A percentile compares a stretch with the other conserved stretches of the same genome.
Conservation (phyloP, 2,888 invertebrate genomes). For the Athalia rosae region DNA sequence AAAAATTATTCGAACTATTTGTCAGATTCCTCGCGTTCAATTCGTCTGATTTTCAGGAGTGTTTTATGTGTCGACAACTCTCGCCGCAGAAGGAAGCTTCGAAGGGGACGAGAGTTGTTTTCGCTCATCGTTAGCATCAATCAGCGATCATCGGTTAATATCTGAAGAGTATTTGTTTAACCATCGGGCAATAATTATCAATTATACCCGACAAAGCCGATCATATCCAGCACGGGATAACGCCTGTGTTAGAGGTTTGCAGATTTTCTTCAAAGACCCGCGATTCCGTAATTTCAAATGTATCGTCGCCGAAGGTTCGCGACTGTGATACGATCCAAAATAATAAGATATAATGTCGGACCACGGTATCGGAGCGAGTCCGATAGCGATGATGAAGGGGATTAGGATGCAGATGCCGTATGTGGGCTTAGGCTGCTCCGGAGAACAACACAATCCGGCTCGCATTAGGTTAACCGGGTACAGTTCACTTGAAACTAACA, state of each 20-base stretch:
- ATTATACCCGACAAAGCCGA: constrained; percentile 5
- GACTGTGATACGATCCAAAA: too few species aligned
- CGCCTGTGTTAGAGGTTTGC: neutral
- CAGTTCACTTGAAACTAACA: constrained; percentile 68
- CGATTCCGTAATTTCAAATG: too few species aligned
- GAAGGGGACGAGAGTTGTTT: constrained; percentile 15
- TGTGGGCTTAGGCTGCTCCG: constrained; percentile 47
- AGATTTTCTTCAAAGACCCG: constrained; percentile 2
- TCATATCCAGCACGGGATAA: neutral
- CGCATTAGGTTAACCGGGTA: constrained; percentile 67
- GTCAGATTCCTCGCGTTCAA: neutral
- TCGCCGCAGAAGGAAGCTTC: neutral
- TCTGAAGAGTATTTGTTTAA: constrained; percentile 24
- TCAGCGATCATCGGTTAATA: constrained; percentile 12
- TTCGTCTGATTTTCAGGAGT: neutral
- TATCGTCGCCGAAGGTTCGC: too few species aligned
- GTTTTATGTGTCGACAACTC: too few species aligned
- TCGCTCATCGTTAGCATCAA: constrained; percentile 20
- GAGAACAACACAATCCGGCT: constrained; percentile 58
- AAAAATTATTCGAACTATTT: neutral
- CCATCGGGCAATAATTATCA: constrained; percentile 13
- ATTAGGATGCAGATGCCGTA: too few species aligned
- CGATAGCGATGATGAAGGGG: too few species aligned
- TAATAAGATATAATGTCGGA: too few species aligned
- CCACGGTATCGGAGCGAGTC: too few species aligned